A percentile compares a stretch with the other conserved stretches of the same genome.
Conservation (phyloP, 2,113 vertebrate genomes). For the Pelusios castaneus region DNA sequence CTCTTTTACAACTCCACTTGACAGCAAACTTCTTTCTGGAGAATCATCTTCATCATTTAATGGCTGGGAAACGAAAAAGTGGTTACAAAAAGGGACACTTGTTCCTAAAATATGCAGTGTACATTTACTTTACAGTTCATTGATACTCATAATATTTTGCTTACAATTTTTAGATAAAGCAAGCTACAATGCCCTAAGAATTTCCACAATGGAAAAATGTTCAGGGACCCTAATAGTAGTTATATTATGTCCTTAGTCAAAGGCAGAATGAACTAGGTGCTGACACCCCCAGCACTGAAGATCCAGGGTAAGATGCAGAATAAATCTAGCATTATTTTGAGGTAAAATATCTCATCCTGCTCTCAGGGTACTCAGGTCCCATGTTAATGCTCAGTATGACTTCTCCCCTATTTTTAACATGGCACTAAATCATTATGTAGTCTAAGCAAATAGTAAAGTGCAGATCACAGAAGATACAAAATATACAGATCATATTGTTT, state of each 20-base stretch:
- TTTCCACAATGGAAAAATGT: background rate
- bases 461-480: background rate
- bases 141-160: background rate
- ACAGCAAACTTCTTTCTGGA: slow-evolving; percentile 54
- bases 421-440: background rate
- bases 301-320: background rate
- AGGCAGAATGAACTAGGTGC: background rate
- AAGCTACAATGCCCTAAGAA: background rate
- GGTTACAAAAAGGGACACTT: background rate
- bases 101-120: background rate
- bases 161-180: background rate
- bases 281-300: background rate
- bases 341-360: background rate
- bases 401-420: background rate
- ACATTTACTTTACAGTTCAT: background rate
- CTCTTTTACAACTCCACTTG: slow-evolving; percentile 8
- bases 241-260: background rate
- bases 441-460: background rate
- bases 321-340: background rate
- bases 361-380: background rate
- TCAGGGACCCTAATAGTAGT: background rate
- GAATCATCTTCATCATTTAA: slow-evolving; percentile 29
- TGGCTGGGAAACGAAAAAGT: background rate
- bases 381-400: background rate
- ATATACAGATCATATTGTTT: background rate